Evolutionary conservation across 2,113 vertebrate species (phyloP).

Genomic region (Sinocyclocheilus anophthalmus): DNA sequence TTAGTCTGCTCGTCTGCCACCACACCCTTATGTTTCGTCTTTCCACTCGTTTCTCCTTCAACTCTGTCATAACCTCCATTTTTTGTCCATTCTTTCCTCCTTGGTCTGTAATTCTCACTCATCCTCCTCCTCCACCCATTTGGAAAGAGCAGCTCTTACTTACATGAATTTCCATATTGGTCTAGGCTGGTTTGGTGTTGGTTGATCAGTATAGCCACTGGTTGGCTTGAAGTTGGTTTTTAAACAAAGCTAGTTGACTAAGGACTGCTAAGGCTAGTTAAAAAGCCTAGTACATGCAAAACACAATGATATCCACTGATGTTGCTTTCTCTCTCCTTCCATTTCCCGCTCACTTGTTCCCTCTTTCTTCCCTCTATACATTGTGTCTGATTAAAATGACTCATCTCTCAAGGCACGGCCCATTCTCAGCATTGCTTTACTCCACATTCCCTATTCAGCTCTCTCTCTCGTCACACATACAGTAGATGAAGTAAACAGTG

Average conservation of each 20-base stretch:
- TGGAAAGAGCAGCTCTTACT: background rate
- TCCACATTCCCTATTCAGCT: constrained; percentile 1
- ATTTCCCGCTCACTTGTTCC: background rate
- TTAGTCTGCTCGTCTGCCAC: constrained; percentile 31
- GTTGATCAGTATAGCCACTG: background rate
- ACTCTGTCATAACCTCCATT: background rate
- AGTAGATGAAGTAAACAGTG: constrained; percentile 40
- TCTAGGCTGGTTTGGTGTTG: background rate
- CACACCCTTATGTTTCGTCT: constrained; percentile 30
- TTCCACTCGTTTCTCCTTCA: constrained; percentile 1
- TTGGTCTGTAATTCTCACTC: background rate
- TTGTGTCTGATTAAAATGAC: constrained; percentile 31
- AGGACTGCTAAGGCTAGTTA: background rate
- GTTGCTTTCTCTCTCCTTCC: background rate
- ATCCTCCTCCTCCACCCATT: background rate
- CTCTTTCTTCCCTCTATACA: background rate
- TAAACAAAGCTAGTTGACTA: background rate
- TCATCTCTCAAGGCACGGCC: constrained; percentile 25
- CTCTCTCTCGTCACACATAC: constrained; percentile 30
- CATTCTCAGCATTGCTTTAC: constrained; percentile 7
- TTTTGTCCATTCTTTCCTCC: background rate
- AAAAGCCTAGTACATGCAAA: background rate
- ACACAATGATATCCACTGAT: background rate
- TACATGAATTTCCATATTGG: background rate
- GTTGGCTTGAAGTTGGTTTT: background rate